These are phyloP conservation scores for Threskiornis aethiopicus DNA, from an alignment of 2,797 vertebrate species.

Conservation along the genomic window DNA sequence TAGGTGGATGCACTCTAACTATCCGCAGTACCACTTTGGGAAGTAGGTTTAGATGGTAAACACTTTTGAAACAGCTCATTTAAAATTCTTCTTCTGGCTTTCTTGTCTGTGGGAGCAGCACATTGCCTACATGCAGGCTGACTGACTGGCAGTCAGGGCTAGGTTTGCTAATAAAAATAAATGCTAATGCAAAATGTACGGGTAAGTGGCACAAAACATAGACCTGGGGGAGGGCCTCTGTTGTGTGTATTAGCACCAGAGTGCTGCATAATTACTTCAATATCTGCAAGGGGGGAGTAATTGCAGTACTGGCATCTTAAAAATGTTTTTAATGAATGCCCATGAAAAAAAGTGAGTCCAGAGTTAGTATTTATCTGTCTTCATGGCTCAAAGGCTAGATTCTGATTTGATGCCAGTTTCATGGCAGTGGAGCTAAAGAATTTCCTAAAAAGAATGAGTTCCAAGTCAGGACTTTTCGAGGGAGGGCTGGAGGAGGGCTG, in stretches of 20 bases:
- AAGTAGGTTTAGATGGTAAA: background rate
- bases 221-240: background rate
- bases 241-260: background rate
- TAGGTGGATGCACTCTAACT: background rate
- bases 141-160: background rate
- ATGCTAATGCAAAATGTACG: background rate
- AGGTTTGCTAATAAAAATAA: slow-evolving; percentile 20
- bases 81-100: slow-evolving; percentile 7
- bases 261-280: background rate
- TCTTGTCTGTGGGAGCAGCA: background rate
- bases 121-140: background rate
- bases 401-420: background rate
- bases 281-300: background rate
- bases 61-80: background rate
- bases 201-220: background rate
- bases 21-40: background rate
- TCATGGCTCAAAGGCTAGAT: background rate
- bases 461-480: background rate
- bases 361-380: background rate
- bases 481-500: background rate
- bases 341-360: background rate
- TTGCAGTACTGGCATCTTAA: background rate
- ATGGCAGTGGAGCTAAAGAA: background rate
- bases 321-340: background rate
- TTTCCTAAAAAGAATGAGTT: background rate